Percentiles rank a stretch among this genome's conserved stretches.
Conservation (phyloP, 35 echinoderm and acorn worm species). For the Heliocidaris erythrogramma region DNA sequence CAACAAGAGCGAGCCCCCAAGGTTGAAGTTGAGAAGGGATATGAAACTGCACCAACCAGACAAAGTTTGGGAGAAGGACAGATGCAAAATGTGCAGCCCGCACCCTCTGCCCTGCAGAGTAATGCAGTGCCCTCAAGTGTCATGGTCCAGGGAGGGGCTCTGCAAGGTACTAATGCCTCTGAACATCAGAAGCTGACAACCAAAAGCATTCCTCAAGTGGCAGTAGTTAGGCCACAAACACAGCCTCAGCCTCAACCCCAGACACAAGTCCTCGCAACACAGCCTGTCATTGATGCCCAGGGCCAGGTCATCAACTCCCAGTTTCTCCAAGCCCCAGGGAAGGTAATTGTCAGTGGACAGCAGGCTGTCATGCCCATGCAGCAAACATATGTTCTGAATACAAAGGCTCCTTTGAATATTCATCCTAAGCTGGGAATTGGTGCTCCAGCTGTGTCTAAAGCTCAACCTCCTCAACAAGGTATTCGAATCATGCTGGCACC, state of each 20-base stretch:
- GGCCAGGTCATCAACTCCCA: slow-evolving; percentile 24
- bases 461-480: slow-evolving; percentile 5
- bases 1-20: neutral
- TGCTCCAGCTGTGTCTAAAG: neutral
- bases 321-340: slow-evolving; percentile 24
- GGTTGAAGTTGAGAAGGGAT: neutral
- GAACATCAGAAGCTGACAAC: neutral
- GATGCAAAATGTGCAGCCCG: neutral
- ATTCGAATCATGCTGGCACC: slow-evolving; percentile 50
- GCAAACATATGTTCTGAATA: slow-evolving; percentile 12
- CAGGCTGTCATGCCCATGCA: slow-evolving; percentile 9
- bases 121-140: neutral
- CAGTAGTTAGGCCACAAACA: slow-evolving; percentile 41
- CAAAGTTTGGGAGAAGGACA: neutral
- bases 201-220: slow-evolving; percentile 44
- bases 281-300: slow-evolving; percentile 31
- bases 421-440: slow-evolving; percentile 51
- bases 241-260: slow-evolving; percentile 4
- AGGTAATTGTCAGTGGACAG: slow-evolving; percentile 21
- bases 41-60: neutral
- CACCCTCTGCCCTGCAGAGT: neutral
- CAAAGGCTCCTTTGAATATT: slow-evolving; percentile 50
- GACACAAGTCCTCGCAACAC: neutral
- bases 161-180: neutral
- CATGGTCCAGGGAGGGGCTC: neutral